phyloP scores from a whole-genome alignment of 2,113 vertebrate species.

The Azemiops feae region DNA sequence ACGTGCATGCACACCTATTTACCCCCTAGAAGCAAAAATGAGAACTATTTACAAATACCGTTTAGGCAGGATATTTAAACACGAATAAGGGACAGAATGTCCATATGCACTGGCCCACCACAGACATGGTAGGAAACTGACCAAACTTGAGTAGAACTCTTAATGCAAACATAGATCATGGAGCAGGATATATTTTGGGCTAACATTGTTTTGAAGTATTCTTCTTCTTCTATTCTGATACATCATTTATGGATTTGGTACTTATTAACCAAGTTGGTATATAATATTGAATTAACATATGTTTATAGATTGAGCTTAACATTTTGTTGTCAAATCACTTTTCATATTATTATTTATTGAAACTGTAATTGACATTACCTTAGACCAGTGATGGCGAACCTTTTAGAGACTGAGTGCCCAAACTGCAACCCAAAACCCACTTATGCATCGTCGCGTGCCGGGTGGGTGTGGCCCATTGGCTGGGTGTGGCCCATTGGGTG shows the following conservation, averaged over 20 bases:
- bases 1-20: not conserved
- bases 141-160: not conserved
- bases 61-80: not conserved
- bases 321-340: not conserved
- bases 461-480: too few species aligned
- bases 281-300: not conserved
- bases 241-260: not conserved
- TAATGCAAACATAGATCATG: not conserved
- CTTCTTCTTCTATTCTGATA: not conserved
- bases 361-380: not conserved
- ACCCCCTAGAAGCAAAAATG: not conserved
- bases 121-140: not conserved
- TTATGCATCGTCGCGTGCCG: too few species aligned
- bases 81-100: not conserved
- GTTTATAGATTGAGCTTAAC: not conserved
- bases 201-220: not conserved
- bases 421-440: too few species aligned
- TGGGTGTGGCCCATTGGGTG: too few species aligned
- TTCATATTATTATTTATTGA: not conserved
- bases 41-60: not conserved
- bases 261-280: not conserved
- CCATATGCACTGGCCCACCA: not conserved
- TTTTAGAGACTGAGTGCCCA: too few species aligned
- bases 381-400: too few species aligned
- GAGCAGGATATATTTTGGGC: not conserved